phyloP scores from a whole-genome alignment of 1,140 invertebrate species.

The Zophobas morio region DNA sequence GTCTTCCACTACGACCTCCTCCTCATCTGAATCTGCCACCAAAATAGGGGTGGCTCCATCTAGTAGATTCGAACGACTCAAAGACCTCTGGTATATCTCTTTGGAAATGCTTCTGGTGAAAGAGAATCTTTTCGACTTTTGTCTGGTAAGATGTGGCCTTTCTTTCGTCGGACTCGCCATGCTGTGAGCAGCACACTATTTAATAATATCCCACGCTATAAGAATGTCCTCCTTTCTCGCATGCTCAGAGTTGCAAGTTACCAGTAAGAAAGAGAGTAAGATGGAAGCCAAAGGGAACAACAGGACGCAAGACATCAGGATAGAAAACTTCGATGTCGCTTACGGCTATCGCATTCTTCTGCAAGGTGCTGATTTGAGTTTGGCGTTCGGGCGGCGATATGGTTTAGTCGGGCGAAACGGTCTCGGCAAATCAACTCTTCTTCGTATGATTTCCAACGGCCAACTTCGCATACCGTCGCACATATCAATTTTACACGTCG shows the following conservation, averaged over 20 bases:
- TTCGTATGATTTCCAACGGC: conserved; percentile 93
- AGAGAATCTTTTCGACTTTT: conserved; percentile 75
- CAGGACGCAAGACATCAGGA: conserved; percentile 93
- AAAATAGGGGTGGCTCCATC: conserved; percentile 80
- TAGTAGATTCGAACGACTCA: conserved; percentile 74
- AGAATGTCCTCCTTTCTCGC: conserved; percentile 84
- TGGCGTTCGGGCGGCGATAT: conserved; percentile 93
- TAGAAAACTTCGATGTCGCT: conserved; percentile 98
- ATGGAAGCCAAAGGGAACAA: conserved; percentile 91
- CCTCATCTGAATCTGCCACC: conserved; percentile 71
- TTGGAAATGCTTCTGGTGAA: conserved; percentile 78
- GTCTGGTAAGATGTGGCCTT: conserved; percentile 69
- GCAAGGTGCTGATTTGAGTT: conserved; percentile 87
- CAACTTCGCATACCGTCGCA: conserved; percentile 95
- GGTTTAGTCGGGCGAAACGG: conserved; percentile 97
- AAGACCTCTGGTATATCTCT: conserved; percentile 74
- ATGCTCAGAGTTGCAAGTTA: conserved; percentile 84
- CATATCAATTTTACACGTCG: conserved; percentile 95
- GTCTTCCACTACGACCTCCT: conserved; percentile 45
- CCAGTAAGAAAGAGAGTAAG: conserved; percentile 93
- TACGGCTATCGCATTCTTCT: conserved; percentile 95
- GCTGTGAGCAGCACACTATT: conserved; percentile 78
- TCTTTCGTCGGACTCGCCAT: conserved; percentile 66
- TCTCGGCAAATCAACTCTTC: conserved; percentile 95
- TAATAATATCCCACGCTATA: conserved; percentile 83